Evolutionary conservation across 2,888 invertebrate species (phyloP).

Genomic region (Nudaria mundana): DNA sequence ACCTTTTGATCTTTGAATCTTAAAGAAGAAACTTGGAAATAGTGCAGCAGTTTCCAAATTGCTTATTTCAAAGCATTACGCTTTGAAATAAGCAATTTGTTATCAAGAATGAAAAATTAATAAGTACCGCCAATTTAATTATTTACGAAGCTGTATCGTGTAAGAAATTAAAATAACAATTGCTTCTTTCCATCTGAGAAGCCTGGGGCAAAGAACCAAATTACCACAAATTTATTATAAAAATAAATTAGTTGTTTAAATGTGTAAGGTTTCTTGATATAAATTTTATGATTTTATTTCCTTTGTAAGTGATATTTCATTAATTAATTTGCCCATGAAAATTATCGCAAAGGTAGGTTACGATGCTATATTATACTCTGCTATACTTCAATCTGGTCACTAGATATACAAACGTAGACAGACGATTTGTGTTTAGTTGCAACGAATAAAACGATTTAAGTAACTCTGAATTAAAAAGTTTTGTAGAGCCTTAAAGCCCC

Average conservation of each 20-base stretch:
- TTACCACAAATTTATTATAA: conserved; percentile 12
- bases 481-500: no score
- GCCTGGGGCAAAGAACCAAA: conserved; percentile 2
- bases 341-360: no score
- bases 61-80: no score
- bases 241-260: conserved; percentile 17
- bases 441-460: no score
- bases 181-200: conserved; percentile 4
- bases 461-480: no score
- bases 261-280: conserved; percentile 9
- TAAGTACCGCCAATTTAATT: neutral
- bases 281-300: conserved; percentile 17
- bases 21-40: no score
- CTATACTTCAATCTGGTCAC: no score
- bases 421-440: no score
- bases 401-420: no score
- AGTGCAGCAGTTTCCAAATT: no score
- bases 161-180: conserved; percentile 13
- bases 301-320: conserved; percentile 5
- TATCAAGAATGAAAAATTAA: neutral
- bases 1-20: no score
- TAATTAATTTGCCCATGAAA: neutral
- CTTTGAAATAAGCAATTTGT: neutral
- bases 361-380: no score
- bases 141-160: conserved; percentile 4